Conservation (phyloP, 2,888 invertebrate species). For the Apamea anceps region DNA sequence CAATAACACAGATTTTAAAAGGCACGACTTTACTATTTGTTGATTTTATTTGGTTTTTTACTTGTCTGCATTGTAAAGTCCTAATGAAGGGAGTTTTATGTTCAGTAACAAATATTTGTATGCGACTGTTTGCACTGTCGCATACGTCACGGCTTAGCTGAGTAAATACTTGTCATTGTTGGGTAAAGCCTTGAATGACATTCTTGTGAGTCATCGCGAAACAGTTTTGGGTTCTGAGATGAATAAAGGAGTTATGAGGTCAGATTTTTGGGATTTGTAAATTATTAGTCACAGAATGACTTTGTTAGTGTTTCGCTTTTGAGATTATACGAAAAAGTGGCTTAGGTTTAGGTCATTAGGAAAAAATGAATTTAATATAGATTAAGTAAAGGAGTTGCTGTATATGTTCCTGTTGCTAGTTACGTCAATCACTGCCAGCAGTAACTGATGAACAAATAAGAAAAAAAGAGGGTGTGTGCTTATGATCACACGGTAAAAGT, state of each 20-base stretch:
- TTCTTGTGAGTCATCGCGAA: slow-evolving; percentile 51
- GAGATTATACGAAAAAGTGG: not conserved
- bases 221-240: slow-evolving; percentile 24
- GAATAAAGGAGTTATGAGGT: slow-evolving; percentile 1
- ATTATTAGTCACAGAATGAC: not conserved
- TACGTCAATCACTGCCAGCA: not conserved
- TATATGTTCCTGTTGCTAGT: not conserved
- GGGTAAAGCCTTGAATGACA: slow-evolving; percentile 21
- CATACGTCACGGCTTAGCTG: slow-evolving; percentile 47
- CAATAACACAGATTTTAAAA: slow-evolving; percentile 33
- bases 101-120: slow-evolving; percentile 63
- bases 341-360: not conserved
- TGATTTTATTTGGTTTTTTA: slow-evolving; percentile 53
- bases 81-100: slow-evolving; percentile 71
- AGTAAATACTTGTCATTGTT: slow-evolving; percentile 45
- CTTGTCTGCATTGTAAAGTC: slow-evolving; percentile 63
- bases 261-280: not conserved
- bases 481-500: not conserved
- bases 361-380: not conserved
- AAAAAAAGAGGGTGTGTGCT: not conserved
- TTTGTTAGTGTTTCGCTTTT: not conserved
- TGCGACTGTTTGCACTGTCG: slow-evolving; percentile 64
- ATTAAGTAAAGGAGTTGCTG: not conserved
- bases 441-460: no score
- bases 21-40: slow-evolving; percentile 23